A percentile compares a stretch with the other conserved stretches of the same genome.
These are phyloP conservation scores for Amphiprion percula DNA, from an alignment of 2,113 vertebrate genomes.

Conservation along the genomic window DNA sequence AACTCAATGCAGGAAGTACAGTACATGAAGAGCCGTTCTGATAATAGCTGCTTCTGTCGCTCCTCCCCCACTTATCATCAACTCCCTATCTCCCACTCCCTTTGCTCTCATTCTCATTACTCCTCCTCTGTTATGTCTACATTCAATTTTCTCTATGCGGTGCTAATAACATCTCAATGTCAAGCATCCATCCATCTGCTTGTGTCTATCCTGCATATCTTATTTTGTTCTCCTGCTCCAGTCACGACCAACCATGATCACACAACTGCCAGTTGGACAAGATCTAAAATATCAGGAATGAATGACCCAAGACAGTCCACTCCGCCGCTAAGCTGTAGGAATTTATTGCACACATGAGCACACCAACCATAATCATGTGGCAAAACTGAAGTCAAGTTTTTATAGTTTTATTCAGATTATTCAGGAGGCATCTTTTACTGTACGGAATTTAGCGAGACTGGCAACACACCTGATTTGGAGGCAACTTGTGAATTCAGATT, in stretches of 20 bases:
- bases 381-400: neutral
- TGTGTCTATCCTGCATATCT: neutral
- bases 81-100: conserved; percentile 37
- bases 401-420: conserved; percentile 3
- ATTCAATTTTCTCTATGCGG: conserved; percentile 38
- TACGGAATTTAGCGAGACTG: neutral
- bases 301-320: conserved; percentile 5
- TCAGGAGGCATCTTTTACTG: neutral
- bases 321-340: neutral
- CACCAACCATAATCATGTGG: neutral
- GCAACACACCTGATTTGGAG: neutral
- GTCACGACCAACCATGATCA: neutral
- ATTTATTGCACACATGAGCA: neutral
- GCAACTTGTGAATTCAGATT: conserved; percentile 3
- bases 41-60: conserved; percentile 30
- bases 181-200: conserved; percentile 16
- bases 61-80: conserved; percentile 53
- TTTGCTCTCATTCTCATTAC: conserved; percentile 26
- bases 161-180: conserved; percentile 48
- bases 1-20: conserved; percentile 60
- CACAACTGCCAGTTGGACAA: neutral
- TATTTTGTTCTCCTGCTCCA: neutral
- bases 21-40: conserved; percentile 38
- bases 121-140: conserved; percentile 40
- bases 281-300: neutral